phyloP scores from a whole-genome alignment of 2,113 vertebrate species.

The Chloroceryle aenea region DNA sequence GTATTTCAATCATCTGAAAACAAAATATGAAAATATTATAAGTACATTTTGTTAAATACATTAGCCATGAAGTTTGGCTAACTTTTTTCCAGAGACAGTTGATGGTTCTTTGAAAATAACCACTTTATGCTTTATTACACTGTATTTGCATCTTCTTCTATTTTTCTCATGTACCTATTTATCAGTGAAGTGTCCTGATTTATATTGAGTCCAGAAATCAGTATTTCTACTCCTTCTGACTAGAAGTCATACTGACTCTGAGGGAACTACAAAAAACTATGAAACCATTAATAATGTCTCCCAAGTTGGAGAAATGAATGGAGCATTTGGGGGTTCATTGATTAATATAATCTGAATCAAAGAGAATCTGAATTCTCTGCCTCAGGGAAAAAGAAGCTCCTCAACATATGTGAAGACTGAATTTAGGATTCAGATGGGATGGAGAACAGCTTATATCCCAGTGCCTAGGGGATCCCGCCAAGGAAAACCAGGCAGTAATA shows the following conservation, averaged over 20 bases:
- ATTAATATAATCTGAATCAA: constrained; percentile 1
- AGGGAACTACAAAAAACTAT: not conserved
- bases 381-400: not conserved
- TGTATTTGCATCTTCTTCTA: not conserved
- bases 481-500: constrained; percentile 13
- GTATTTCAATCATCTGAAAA: not conserved
- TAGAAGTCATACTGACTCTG: not conserved
- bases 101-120: not conserved
- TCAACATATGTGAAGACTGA: constrained; percentile 27
- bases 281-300: not conserved
- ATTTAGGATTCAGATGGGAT: not conserved
- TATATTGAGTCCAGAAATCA: not conserved
- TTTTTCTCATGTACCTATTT: not conserved
- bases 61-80: not conserved
- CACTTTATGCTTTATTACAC: not conserved
- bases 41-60: not conserved
- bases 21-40: not conserved
- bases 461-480: not conserved
- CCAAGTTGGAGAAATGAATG: not conserved
- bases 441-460: not conserved
- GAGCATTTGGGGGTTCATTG: not conserved
- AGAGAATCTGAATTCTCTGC: not conserved
- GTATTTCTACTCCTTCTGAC: not conserved
- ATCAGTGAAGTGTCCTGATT: not conserved
- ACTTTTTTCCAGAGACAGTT: not conserved